Conservation (phyloP, 2,888 invertebrate species). For the Microctonus brassicae region DNA sequence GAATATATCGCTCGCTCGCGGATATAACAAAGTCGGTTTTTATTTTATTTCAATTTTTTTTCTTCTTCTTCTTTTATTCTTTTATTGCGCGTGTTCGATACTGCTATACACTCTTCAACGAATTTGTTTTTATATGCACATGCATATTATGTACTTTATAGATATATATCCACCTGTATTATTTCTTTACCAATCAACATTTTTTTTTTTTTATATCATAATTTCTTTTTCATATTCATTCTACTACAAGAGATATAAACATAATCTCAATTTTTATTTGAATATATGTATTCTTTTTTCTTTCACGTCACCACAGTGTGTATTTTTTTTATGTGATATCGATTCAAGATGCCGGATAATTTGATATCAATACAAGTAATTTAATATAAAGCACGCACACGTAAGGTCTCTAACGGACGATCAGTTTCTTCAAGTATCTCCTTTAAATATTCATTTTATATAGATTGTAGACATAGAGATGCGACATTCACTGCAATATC, state of each 20-base stretch:
- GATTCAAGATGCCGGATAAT: constrained; percentile 68
- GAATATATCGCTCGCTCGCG: constrained; percentile 49
- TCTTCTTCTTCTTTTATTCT: constrained; percentile 33
- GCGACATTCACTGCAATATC: neutral
- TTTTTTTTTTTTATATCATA: neutral
- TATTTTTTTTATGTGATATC: constrained; percentile 58
- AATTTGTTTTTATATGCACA: constrained; percentile 4
- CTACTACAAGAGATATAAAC: constrained; percentile 24
- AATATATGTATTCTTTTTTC: constrained; percentile 14
- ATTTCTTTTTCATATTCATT: constrained; percentile 46
- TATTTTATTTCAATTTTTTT: constrained; percentile 36
- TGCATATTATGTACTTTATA: no score
- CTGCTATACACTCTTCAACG: constrained; percentile 8
- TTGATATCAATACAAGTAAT: constrained; percentile 60
- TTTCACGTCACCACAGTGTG: constrained; percentile 49
- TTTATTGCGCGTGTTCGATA: constrained; percentile 17
- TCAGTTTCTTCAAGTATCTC: constrained; percentile 5
- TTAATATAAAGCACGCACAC: constrained; percentile 58
- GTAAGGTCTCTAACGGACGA: constrained; percentile 48
- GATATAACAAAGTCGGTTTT: constrained; percentile 37
- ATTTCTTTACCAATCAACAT: neutral
- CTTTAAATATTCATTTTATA: neutral
- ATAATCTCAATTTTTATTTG: constrained; percentile 18
- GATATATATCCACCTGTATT: no score
- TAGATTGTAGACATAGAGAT: neutral